Evolutionary conservation across 1,140 invertebrate species (phyloP), one percentile per base, ranked within the genome.

Genomic region (Lordiphosa collinella): DNA sequence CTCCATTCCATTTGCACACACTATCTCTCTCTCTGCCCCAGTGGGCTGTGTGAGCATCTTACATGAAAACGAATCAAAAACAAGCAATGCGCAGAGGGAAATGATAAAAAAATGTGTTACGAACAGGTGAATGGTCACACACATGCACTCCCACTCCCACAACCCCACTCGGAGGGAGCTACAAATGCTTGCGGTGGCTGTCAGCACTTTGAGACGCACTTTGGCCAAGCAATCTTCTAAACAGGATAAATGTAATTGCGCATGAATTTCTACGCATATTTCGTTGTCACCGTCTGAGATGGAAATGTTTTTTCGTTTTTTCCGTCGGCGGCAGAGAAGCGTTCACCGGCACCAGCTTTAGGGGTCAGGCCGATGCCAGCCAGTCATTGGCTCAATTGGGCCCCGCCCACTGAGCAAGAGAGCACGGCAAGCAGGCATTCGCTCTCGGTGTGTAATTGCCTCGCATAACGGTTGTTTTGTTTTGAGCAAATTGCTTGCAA

Each of bases 231-330:
- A 87, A 88, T 88, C 74, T 86, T 72, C 71, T 84, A 88, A 88
- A 88, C 86, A 88, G 86, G 86, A 88, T 88, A 88, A 88, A 88
- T 85, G 86, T 88, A 88, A 88, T 88, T 88, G 86, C 86, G 86
- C 86, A 88, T 88, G 86, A 88, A 88, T 86, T 87, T 88, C 80
- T 88, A 87, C 86, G 86, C 86, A 87, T 86, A 73, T 82, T 80
- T 82, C 46, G 57, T 47, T 57, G 60, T 56, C 54, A 65, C 59
- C 43, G 69, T 70, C 75, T 63, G 48, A 44, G 60, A 73, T 65
- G 58, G 66, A 63, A 82, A 76, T 76, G 76, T 44, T 18, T 34
- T 52, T 44, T 29, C 25, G 46, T 63, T 46, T 61, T 71, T 68
- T 54, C 57, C 64, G 55, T 57, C 60, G 66, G 59, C 61, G 47